Percentiles rank a stretch among this genome's conserved stretches.
These are phyloP conservation scores for Subanguina moxae DNA, from an alignment of 1,140 invertebrate genomes.

Conservation along the genomic window DNA sequence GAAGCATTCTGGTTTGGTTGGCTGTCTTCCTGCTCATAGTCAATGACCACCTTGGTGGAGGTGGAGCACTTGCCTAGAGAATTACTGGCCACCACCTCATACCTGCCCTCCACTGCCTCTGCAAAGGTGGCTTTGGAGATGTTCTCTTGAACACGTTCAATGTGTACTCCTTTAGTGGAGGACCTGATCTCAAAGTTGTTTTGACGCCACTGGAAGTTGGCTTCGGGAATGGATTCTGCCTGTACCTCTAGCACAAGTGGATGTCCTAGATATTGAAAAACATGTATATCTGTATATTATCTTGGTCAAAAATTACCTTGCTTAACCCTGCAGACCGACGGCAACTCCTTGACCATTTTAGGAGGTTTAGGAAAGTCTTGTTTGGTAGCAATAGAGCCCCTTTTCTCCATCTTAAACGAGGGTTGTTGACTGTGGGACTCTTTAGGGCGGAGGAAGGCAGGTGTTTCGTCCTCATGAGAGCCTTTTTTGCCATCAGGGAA, in stretches of 20 bases:
- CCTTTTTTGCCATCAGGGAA: conserved; percentile 24
- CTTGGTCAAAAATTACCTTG: conserved; percentile 24
- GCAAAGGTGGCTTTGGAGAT: conserved; percentile 30
- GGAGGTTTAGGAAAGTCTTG: neutral
- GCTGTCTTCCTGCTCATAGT: conserved; percentile 29
- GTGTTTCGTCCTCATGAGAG: conserved; percentile 10
- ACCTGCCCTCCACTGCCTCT: conserved; percentile 39
- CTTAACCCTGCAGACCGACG: neutral
- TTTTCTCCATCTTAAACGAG: neutral
- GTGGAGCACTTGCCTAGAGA: conserved; percentile 37
- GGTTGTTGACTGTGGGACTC: conserved; percentile 24
- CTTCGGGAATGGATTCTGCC: conserved; percentile 49
- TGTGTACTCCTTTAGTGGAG: conserved; percentile 36
- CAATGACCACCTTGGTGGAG: conserved; percentile 44
- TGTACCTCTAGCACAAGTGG: conserved; percentile 41
- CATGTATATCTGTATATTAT: too few relatives aligned
- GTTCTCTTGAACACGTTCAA: conserved; percentile 38
- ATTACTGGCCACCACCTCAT: conserved; percentile 51
- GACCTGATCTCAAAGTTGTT: conserved; percentile 54
- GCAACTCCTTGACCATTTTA: conserved; percentile 6
- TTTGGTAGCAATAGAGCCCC: neutral
- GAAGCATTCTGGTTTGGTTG: neutral
- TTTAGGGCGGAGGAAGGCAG: conserved; percentile 22
- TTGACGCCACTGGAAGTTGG: conserved; percentile 45
- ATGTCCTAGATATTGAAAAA: conserved; percentile 9